Evolutionary conservation across 2,888 invertebrate genomes (phyloP), one percentile per base, ranked within the genome.

Genomic region (Rotaria magnacalcarata): DNA sequence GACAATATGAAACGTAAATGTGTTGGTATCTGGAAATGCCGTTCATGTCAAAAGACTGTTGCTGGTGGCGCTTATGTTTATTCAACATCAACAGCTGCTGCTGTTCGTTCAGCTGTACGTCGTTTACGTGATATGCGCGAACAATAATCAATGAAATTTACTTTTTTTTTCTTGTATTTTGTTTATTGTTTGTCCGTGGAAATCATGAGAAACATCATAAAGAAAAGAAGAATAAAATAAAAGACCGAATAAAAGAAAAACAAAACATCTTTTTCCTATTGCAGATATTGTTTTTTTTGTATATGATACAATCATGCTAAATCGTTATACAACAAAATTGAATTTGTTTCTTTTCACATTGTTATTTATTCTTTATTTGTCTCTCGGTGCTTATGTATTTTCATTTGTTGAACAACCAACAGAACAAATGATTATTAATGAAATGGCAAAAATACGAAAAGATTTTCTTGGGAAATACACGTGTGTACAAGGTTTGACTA

Each of bases 31-130:
- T 99, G 99, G 99, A 94, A 94, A 67, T 99, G 99, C 93, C 95
- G 96, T 92, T 94, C 96, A 87, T 99, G 99, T 92, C 96, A 96
- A 91, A 95, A 98, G 91, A 95, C 95, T 85, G 97, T 99, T 87
- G 99, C 93, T 88, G 98, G 98, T 89, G 99, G 99, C 89, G 99
- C 99, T 43, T 99, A 97, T 95, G 96, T 97, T 67, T 98, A 97
- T 93, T 95, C 96, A 91, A 99, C 99, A 88, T 97, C 97, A 47
- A 96, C 98, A 87, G 99, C 98, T 86, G 96, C 97, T 86, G 97
- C 97, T 88, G 97, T 97, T 89, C 93, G 98, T 90, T 97, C 97
- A 88, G 97, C 97, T 88, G 97, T 99, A 89, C 94, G 98, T 92
- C 95, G 98, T 92, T 94, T 98, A 90, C 94, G 97, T 91, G 98